Base-by-base conservation (phyloP, 1,140 invertebrate species). In the Aphis gossypii region DNA sequence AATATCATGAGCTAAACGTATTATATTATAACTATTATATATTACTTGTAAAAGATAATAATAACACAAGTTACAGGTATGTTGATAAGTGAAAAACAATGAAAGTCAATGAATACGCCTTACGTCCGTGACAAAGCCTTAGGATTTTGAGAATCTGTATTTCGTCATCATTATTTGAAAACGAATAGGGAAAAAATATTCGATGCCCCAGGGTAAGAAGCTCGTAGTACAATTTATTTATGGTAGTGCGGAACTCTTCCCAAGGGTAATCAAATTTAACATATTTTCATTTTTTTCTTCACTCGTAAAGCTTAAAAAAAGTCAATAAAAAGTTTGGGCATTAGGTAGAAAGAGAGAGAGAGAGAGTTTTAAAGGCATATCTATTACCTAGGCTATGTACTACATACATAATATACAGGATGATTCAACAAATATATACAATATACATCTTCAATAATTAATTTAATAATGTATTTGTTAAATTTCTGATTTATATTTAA, bases 221-320 rank as follows among this genome's bases (percentile, higher is more conserved):
- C 82, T 86, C 35, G 68, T 56, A 56, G 92, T 44, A 56, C 82
- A 93, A 86, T 83, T 84, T 93, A 93, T 93, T 93, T 93, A 93
- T 86, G 82, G 20, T 54, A 14, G 48, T 86, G 44, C 46, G 35
- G 30, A 93, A 93, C 82, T 93, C 82, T 86, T 86, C 92, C 92
- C 92, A 14, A 41, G 92, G 92, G 92, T 93, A 93, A 93, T 93
- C 92, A 93, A 93, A 93, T 93, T 86, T 86, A 86, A 93, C 82
- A 93, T 93, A 83, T 92, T 92, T 68, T 91, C 41, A 76, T 92
- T 93, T 93, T 91, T 93, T 60, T 21, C 48, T 30, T 38, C 48
- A 14, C 68, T 51, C 23, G 41, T 83, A 56, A 86, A 23, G 82
- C 41, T 86, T 93, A 25, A 86, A 68, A 60, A 93, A 83, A 86